Evolutionary conservation across 2,888 invertebrate species (phyloP), one percentile per base, ranked within the genome.

Genomic region (Margaritifera margaritifera): DNA sequence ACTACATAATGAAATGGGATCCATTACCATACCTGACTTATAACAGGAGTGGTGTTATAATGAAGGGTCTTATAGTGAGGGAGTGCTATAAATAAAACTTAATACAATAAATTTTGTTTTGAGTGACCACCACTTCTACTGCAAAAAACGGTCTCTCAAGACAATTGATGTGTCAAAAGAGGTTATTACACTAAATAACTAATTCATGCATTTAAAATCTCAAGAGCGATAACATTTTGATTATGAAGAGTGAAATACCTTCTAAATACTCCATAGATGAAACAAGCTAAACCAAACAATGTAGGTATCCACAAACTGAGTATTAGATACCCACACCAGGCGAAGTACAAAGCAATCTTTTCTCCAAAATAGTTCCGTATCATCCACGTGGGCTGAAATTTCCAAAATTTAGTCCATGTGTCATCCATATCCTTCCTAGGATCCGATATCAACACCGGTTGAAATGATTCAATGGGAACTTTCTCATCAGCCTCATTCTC

Each of bases 341-440:
- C 91, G 80, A 91, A 91, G 75, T 91, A 91, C 54, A 91, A 86
- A 0, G 89, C 90, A 66, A 91, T 90, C 72, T 90, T 89, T 74
- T 91, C 91, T 8, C 91, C 91, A 79, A 90, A 91, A 74, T 91
- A 91, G 75, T 91, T 88, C 27, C 90, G 77, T 19, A 90, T 87
- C 69, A 85, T 87, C 88, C 89, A 89, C 42, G 90, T 66, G 22
- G 90, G 90, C 71, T 90, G 90, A 71, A 84, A 89, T 62, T 88
- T 89, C 62, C 74, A 85, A 64, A 84, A 79, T 51, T 71, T 78
- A 1, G 80, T 75, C 89, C 89, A 89, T 5, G 84, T 83, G 5
- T 83, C 77, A 59, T 87, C 81, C 60, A 89, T 69, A 0, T 81
- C 82, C 69, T 79, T 79, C 20, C 85, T 73, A 3, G 87, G 78